phyloP scores from a whole-genome alignment of 2,113 vertebrate genomes.

The Platichthys flesus region DNA sequence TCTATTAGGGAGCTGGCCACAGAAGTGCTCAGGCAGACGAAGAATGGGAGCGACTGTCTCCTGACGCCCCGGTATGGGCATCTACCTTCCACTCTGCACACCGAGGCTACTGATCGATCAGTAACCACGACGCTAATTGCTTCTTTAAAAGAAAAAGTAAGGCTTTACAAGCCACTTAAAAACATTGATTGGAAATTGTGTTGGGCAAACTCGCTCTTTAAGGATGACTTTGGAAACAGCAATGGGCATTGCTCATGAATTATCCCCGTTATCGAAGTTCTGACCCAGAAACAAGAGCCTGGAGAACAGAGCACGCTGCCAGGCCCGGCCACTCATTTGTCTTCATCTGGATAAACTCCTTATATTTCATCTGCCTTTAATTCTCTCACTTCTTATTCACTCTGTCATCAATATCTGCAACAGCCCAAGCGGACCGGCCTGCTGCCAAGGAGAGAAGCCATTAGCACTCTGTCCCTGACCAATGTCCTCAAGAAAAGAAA shows the following conservation, averaged over 20 bases:
- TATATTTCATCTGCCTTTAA: slow-evolving; percentile 59
- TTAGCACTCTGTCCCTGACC: slow-evolving; percentile 27
- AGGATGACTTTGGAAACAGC: slow-evolving; percentile 32
- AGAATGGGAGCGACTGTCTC: slow-evolving; percentile 27
- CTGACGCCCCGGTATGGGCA: slow-evolving; percentile 16
- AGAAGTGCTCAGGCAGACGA: slow-evolving; percentile 41
- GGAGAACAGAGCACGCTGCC: neutral
- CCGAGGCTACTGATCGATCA: slow-evolving; percentile 41
- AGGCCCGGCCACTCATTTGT: slow-evolving; percentile 49
- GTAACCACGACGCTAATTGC: slow-evolving; percentile 46
- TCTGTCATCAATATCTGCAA: slow-evolving; percentile 46
- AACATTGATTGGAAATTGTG: slow-evolving; percentile 48
- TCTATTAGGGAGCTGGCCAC: slow-evolving; percentile 62
- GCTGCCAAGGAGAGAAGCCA: slow-evolving; percentile 37
- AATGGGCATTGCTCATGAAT: slow-evolving; percentile 32
- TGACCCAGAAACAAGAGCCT: slow-evolving; percentile 53
- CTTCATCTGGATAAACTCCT: slow-evolving; percentile 46
- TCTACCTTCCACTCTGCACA: slow-evolving; percentile 1
- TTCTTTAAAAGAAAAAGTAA: slow-evolving; percentile 47
- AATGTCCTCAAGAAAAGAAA: slow-evolving; percentile 43
- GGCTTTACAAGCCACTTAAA: slow-evolving; percentile 38
- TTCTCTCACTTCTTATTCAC: slow-evolving; percentile 61
- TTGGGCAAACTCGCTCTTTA: slow-evolving; percentile 34
- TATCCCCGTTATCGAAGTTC: slow-evolving; percentile 17
- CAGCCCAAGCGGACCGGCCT: neutral